phyloP scores from a whole-genome alignment of 2,797 vertebrate species.

The Myotis pilosus region DNA sequence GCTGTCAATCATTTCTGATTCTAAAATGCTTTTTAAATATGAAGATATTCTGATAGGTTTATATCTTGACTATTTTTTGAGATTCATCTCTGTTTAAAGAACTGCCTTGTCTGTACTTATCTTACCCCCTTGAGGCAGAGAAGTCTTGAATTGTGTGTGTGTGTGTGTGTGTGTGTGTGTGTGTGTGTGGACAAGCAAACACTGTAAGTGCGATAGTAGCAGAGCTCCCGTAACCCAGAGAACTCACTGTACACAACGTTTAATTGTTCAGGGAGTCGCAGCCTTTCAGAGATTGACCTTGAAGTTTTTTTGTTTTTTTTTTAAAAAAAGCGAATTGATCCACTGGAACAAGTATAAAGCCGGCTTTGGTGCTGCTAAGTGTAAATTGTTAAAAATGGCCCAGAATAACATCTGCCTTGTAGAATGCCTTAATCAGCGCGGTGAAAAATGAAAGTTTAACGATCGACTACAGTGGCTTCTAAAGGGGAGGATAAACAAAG shows the following conservation, averaged over 20 bases:
- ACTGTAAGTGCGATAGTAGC: background rate
- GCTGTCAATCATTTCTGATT: slow-evolving; percentile 68
- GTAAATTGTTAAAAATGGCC: slow-evolving; percentile 85
- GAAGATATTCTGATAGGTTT: slow-evolving; percentile 45
- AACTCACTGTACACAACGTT: slow-evolving; percentile 79
- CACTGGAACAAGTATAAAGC: slow-evolving; percentile 84
- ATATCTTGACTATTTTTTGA: background rate
- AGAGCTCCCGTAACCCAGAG: slow-evolving; percentile 56
- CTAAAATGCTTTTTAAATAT: slow-evolving; percentile 71
- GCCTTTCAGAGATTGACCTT: slow-evolving; percentile 82
- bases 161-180: background rate
- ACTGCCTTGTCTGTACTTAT: slow-evolving; percentile 62
- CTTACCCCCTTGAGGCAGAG: slow-evolving; percentile 49
- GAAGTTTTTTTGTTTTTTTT: slow-evolving; percentile 72
- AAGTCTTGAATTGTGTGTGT: slow-evolving; percentile 42
- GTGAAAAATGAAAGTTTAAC: slow-evolving; percentile 92
- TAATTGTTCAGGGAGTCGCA: slow-evolving; percentile 77
- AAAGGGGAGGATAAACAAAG: slow-evolving; percentile 89
- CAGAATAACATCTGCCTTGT: slow-evolving; percentile 88
- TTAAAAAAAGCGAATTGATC: slow-evolving; percentile 77
- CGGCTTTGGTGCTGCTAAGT: slow-evolving; percentile 84
- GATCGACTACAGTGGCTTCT: slow-evolving; percentile 86
- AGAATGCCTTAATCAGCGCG: slow-evolving; percentile 86
- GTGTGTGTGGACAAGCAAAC: slow-evolving; percentile 33
- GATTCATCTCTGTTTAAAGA: slow-evolving; percentile 34